A percentile compares a stretch with the other conserved stretches of the same genome.
phyloP scores from a whole-genome alignment of 2,113 vertebrate species.

The Muscicapa adusta region DNA sequence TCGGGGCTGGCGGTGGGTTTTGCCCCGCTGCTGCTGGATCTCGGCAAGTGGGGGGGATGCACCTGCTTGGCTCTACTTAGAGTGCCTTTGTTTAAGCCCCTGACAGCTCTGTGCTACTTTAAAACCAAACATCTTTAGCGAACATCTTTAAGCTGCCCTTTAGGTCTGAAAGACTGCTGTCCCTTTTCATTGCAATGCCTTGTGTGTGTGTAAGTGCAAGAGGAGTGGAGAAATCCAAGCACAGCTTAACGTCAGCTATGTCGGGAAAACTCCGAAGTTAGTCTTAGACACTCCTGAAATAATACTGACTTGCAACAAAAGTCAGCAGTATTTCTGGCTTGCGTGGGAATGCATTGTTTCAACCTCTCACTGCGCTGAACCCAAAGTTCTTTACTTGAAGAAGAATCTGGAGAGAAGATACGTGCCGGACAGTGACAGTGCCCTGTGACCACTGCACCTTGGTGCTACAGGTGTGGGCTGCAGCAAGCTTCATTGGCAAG shows the following conservation, averaged over 20 bases:
- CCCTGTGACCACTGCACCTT: accelerated
- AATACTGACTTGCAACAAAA: background rate
- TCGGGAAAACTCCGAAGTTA: background rate
- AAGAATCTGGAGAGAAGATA: background rate
- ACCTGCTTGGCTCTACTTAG: background rate
- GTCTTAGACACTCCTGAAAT: accelerated
- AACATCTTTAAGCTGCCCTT: background rate
- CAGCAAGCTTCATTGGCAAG: background rate
- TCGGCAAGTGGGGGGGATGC: accelerated
- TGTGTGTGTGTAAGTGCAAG: background rate
- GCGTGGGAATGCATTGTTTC: background rate
- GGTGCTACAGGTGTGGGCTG: background rate
- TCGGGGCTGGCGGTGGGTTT: background rate
- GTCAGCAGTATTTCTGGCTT: background rate
- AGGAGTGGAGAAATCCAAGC: background rate
- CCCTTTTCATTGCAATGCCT: background rate
- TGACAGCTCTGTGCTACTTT: background rate
- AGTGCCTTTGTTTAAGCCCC: background rate
- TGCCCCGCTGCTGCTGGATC: background rate
- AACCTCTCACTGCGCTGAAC: background rate
- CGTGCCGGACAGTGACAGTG: accelerated
- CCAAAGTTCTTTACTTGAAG: background rate
- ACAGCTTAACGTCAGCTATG: accelerated
- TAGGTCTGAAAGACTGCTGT: background rate
- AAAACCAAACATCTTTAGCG: background rate